Conservation (phyloP, 2,797 vertebrate species). For the Fistularia tabacaria region DNA sequence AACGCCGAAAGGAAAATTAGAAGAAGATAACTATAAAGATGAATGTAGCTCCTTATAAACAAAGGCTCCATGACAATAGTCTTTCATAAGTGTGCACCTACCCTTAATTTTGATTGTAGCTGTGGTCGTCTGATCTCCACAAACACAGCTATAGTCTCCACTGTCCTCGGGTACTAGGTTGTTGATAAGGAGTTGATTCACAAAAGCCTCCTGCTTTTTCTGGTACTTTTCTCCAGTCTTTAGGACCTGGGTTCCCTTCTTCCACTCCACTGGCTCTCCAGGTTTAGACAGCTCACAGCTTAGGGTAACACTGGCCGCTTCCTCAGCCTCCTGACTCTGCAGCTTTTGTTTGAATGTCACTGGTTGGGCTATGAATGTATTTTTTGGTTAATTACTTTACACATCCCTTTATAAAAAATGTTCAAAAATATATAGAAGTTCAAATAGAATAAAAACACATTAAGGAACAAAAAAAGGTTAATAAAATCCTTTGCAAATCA, state of each 20-base stretch:
- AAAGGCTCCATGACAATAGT: no score
- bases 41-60: no score
- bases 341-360: constrained; percentile 66
- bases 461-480: no score
- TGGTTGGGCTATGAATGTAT: constrained; percentile 50
- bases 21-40: no score
- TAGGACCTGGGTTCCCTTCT: constrained; percentile 62
- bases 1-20: no score
- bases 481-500: no score
- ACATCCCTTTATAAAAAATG: background rate
- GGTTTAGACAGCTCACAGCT: constrained; percentile 53
- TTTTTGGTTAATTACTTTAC: constrained; percentile 3
- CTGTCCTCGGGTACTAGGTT: constrained; percentile 56
- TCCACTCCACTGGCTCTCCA: constrained; percentile 67
- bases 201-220: constrained; percentile 63
- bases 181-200: constrained; percentile 66
- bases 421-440: background rate
- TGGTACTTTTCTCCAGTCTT: constrained; percentile 65
- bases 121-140: constrained; percentile 65
- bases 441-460: background rate
- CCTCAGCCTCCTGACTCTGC: constrained; percentile 57
- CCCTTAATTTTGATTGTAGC: background rate
- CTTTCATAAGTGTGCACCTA: no score
- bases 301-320: constrained; percentile 49
- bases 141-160: constrained; percentile 70